These are phyloP conservation scores for Hormaphis cornu DNA, from an alignment of 1,140 invertebrate species.

Conservation along the genomic window DNA sequence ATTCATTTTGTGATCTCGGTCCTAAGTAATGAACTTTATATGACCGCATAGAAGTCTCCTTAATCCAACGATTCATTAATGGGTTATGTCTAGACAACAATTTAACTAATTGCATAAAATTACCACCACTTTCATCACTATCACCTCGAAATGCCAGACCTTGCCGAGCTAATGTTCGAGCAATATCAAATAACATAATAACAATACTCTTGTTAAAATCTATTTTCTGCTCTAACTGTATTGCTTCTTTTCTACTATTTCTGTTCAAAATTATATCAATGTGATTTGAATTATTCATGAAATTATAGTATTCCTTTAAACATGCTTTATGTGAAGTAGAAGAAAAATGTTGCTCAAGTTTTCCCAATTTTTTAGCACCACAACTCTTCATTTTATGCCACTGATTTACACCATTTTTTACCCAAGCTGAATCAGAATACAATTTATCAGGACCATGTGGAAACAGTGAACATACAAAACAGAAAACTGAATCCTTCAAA, in stretches of 20 bases:
- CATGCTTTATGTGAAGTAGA: background rate
- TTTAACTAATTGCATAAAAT: background rate
- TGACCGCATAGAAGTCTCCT: background rate
- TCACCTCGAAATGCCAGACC: background rate
- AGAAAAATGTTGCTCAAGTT: conserved; percentile 20
- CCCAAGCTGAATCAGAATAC: background rate
- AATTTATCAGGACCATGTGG: background rate
- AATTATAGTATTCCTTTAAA: background rate
- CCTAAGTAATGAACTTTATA: background rate
- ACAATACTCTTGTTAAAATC: background rate
- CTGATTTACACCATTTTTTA: background rate
- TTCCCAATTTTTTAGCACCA: background rate
- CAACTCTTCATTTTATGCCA: conserved; percentile 18
- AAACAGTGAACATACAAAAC: conserved; percentile 11
- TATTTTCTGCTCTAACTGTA: background rate
- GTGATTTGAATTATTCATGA: background rate
- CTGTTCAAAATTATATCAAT: background rate
- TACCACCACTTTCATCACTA: background rate
- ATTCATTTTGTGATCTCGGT: conserved; percentile 5
- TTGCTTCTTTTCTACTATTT: background rate
- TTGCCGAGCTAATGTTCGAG: background rate
- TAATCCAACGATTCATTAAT: background rate
- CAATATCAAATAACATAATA: background rate
- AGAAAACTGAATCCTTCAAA: background rate
- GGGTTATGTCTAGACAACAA: background rate